Conservation (phyloP, 2,888 invertebrate genomes). For the Drosophila paramelanica region DNA sequence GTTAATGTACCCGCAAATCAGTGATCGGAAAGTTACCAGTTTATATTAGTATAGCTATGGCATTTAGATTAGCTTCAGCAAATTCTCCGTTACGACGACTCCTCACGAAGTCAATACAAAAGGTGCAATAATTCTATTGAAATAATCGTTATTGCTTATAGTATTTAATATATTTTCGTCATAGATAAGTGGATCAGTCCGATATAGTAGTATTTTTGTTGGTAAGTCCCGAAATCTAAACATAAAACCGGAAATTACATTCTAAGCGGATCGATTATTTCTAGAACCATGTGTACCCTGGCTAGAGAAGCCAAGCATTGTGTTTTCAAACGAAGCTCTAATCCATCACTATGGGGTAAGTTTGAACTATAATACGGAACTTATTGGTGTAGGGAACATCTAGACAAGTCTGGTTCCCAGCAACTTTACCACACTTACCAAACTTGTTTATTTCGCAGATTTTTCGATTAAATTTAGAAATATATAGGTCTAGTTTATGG, state of each 20-base stretch:
- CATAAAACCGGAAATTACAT: background rate
- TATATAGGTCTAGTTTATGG: background rate
- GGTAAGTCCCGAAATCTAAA: conserved; percentile 6
- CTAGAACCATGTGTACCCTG: conserved; percentile 45
- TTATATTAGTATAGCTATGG: conserved; percentile 24
- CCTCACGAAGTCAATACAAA: conserved; percentile 8
- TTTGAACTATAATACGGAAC: background rate
- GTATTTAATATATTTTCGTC: background rate
- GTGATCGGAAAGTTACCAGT: background rate
- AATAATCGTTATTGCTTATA: background rate
- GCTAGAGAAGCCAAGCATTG: conserved; percentile 36
- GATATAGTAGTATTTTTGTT: conserved; percentile 2
- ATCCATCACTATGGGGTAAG: conserved; percentile 69
- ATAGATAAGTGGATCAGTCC: conserved; percentile 13
- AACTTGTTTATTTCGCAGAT: background rate
- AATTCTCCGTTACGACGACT: conserved; percentile 1
- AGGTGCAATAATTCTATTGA: conserved; percentile 26
- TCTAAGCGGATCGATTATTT: background rate
- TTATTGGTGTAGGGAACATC: too few species aligned
- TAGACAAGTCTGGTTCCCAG: too few species aligned
- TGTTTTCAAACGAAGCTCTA: conserved; percentile 44
- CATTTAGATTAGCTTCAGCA: conserved; percentile 26
- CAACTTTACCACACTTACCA: conserved; percentile 1
- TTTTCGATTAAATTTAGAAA: background rate
- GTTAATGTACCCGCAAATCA: background rate